Evolutionary conservation across 2,888 invertebrate species (phyloP), one percentile per base, ranked within the genome.

Genomic region (Calliopum simillimum): DNA sequence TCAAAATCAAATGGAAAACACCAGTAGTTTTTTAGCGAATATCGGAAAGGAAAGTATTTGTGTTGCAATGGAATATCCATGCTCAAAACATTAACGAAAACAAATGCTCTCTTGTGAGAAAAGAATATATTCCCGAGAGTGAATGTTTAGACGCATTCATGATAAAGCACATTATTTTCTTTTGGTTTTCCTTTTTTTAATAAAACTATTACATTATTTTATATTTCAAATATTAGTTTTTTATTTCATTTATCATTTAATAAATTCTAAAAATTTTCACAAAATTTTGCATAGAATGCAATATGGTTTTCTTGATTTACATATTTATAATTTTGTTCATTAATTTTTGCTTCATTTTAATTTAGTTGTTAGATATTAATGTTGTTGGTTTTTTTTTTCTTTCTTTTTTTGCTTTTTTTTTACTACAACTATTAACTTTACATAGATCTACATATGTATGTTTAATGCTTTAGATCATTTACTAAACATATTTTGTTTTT

Each of bases 221-320:
- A 70, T 71, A 73, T 62, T 75, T 72, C 68, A 72, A 72, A 71
- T 72, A 64, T 72, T 71, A 67, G 59, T 67, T 71, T 70, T 66
- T 74, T 55, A 61, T 64, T 66, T 72, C 61, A 59, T 59, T 65
- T 33, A 47, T 69, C 33, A 68, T 69, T 64, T 21, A 66, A 71
- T 70, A 70, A 75, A 73, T 75, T 75, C 73, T 72, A 71, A 68
- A 71, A 73, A 71, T 70, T 58, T 66, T 72, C 71, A 70, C 64
- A 58, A 51, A 44, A 49, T 5, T 33, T 16, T 41, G 59, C 70
- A 61, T 55, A 67, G 25, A 56, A 56, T 66, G 67, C 33, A 33
- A 67, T 65, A n/a, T n/a, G n/a, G 41, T 80, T 80, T 79, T 75
- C 77, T 79, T 72, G 69, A 58, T 25, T 74, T 65, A 23, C 58